Conservation (phyloP, 1,140 invertebrate genomes). For the roundworm (Caenorhabditis elegans) region WBcel235 BX284606.5:3659001-3659500, state of each 20-base stretch:
- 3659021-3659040: background rate
- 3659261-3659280: constrained; percentile 22
- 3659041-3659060: background rate
- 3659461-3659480: constrained; percentile 31
- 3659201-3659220: constrained; percentile 8
- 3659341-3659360: no score
- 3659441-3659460: constrained; percentile 31
- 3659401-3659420: background rate
- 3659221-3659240: constrained; percentile 20
- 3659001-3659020: no score
- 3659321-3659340: background rate
- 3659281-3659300: background rate
- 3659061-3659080: constrained; percentile 8
- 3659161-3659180: constrained; percentile 21
- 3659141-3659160: constrained; percentile 9
- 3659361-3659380: no score
- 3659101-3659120: background rate
- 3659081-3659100: constrained; percentile 22
- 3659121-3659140: background rate
- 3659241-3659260: constrained; percentile 27
- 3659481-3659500: constrained; percentile 32
- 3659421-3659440: constrained; percentile 24
- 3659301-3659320: background rate
- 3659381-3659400: no score
- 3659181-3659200: constrained; percentile 26